Conservation (phyloP, 1,140 invertebrate species). For the Pomacea maculata region DNA sequence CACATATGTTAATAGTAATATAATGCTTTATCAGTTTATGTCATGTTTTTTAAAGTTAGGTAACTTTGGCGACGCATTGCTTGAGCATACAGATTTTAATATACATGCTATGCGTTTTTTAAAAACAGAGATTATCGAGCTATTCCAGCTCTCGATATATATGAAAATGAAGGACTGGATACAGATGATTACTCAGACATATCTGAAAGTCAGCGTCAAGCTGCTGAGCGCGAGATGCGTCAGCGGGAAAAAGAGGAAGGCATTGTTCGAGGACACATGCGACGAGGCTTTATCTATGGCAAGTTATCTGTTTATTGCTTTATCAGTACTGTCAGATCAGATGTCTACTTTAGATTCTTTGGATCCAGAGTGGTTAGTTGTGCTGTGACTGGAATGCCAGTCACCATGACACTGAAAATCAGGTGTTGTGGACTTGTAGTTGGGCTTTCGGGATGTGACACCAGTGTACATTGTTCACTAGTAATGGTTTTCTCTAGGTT, state of each 20-base stretch:
- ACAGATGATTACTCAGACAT: constrained; percentile 80
- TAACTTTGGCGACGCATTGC: neutral
- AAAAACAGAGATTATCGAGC: constrained; percentile 90
- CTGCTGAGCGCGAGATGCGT: constrained; percentile 88
- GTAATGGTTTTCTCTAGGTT: no score
- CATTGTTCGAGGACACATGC: constrained; percentile 77
- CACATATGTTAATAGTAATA: neutral
- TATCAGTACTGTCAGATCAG: neutral
- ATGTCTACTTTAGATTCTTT: neutral
- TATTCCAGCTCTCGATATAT: constrained; percentile 93
- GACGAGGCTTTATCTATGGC: constrained; percentile 70
- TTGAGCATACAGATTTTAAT: neutral
- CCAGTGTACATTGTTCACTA: no score
- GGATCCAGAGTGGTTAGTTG: no score
- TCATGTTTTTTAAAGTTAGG: neutral
- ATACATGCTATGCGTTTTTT: constrained; percentile 5
- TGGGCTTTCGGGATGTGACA: no score
- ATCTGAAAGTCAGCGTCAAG: constrained; percentile 83
- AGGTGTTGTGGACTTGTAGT: no score
- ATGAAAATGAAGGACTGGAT: constrained; percentile 88
- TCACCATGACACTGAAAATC: no score
- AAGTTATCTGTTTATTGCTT: constrained; percentile 27
- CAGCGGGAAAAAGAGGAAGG: constrained; percentile 87
- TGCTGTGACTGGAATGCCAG: no score
- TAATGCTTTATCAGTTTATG: neutral